Evolutionary conservation across 1,140 invertebrate genomes (phyloP).

Genomic region (Bombyx mandarina): DNA sequence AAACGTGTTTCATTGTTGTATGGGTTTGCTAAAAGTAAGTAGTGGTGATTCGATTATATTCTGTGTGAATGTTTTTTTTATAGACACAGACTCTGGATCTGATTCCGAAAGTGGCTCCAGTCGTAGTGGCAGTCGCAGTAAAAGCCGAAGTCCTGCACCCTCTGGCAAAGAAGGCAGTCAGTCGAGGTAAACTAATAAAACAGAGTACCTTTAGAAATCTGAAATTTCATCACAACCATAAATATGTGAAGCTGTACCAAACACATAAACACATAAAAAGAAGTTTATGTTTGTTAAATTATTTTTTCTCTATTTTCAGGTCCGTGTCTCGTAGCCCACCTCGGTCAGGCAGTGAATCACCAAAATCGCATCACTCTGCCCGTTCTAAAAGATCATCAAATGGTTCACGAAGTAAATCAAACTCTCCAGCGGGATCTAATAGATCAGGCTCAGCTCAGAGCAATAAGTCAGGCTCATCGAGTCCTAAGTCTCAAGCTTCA

Average conservation of each 20-base stretch:
- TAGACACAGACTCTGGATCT: constrained; percentile 59
- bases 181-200: constrained; percentile 32
- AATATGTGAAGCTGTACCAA: too few relatives aligned
- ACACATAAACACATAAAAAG: too few relatives aligned
- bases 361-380: constrained; percentile 44
- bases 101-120: constrained; percentile 71
- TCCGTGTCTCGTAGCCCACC: constrained; percentile 54
- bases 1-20: too few relatives aligned
- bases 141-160: constrained; percentile 62
- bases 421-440: constrained; percentile 52
- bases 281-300: constrained; percentile 18
- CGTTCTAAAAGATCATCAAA: constrained; percentile 53
- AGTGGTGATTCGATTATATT: too few relatives aligned
- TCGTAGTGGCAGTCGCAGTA: constrained; percentile 63
- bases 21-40: too few relatives aligned
- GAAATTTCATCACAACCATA: too few relatives aligned
- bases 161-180: constrained; percentile 50
- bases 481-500: constrained; percentile 52
- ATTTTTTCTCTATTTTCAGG: constrained; percentile 27
- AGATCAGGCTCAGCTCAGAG: constrained; percentile 51
- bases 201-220: background rate
- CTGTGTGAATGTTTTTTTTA: constrained; percentile 1
- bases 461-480: constrained; percentile 55
- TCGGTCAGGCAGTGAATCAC: constrained; percentile 56
- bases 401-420: constrained; percentile 55